Percentiles rank a stretch among this genome's conserved stretches.
Conservation (phyloP, 2,797 vertebrate species). For the Etheostoma nigrum region DNA sequence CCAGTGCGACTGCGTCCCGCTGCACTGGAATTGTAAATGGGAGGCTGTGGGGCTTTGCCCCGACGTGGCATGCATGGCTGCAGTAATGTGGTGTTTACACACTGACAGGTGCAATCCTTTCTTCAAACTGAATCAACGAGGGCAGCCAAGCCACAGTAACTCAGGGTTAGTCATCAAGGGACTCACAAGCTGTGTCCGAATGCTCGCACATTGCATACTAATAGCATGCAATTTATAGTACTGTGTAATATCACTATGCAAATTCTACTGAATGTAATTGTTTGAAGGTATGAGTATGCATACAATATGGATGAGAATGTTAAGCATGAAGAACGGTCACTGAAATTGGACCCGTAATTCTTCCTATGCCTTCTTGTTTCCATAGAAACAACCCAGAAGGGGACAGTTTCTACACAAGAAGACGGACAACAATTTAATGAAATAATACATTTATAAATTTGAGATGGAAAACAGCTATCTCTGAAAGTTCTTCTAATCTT, state of each 20-base stretch:
- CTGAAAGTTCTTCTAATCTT: no score
- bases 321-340: background rate
- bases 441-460: background rate
- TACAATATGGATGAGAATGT: constrained; percentile 14
- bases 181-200: constrained; percentile 15
- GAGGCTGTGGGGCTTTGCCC: background rate
- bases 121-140: constrained; percentile 35
- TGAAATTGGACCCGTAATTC: constrained; percentile 19
- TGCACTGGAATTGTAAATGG: constrained; percentile 16
- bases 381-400: constrained; percentile 18
- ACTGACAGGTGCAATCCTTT: constrained; percentile 47
- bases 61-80: constrained; percentile 15
- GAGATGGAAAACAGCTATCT: background rate
- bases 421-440: background rate
- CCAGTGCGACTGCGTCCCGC: constrained; percentile 7
- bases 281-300: background rate
- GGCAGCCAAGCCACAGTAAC: constrained; percentile 30
- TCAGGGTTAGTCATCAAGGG: constrained; percentile 20
- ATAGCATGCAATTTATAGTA: background rate
- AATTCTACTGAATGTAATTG: background rate
- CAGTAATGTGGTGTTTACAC: constrained; percentile 39
- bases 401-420: background rate
- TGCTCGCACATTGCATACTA: constrained; percentile 12
- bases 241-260: constrained; percentile 18
- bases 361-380: constrained; percentile 10